These are phyloP conservation scores for Tethea ocularis DNA, from an alignment of 2,888 invertebrate species.

Conservation along the genomic window DNA sequence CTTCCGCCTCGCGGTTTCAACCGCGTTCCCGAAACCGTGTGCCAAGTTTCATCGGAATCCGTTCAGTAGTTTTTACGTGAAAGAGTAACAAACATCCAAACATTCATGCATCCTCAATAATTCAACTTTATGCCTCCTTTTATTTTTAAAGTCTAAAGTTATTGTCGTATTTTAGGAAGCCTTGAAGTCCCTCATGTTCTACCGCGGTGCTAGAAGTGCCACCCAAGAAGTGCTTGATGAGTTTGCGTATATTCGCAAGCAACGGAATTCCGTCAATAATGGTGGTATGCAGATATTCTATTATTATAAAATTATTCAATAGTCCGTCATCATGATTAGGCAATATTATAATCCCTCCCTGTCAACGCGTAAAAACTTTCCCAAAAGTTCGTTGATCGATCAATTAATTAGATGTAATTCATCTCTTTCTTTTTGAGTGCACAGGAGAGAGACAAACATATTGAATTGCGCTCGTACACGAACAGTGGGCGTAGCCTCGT, in stretches of 20 bases:
- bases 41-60: too few relatives aligned
- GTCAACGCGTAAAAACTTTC: neutral
- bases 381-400: neutral
- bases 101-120: too few relatives aligned
- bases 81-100: too few relatives aligned
- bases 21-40: too few relatives aligned
- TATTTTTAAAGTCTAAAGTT: neutral
- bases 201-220: constrained; percentile 33
- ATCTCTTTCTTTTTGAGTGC: neutral
- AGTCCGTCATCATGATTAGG: too few relatives aligned
- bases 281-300: constrained; percentile 17
- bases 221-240: constrained; percentile 40
- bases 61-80: too few relatives aligned
- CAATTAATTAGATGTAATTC: neutral
- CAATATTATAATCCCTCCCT: too few relatives aligned
- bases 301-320: too few relatives aligned
- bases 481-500: neutral
- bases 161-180: constrained; percentile 36
- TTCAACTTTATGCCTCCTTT: neutral
- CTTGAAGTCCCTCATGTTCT: constrained; percentile 41
- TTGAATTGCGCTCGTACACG: neutral
- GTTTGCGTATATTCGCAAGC: constrained; percentile 27
- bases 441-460: neutral
- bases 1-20: too few relatives aligned
- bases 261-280: constrained; percentile 13